These are phyloP conservation scores for Linnaemya vulpina DNA, from an alignment of 2,888 invertebrate species.

Conservation along the genomic window DNA sequence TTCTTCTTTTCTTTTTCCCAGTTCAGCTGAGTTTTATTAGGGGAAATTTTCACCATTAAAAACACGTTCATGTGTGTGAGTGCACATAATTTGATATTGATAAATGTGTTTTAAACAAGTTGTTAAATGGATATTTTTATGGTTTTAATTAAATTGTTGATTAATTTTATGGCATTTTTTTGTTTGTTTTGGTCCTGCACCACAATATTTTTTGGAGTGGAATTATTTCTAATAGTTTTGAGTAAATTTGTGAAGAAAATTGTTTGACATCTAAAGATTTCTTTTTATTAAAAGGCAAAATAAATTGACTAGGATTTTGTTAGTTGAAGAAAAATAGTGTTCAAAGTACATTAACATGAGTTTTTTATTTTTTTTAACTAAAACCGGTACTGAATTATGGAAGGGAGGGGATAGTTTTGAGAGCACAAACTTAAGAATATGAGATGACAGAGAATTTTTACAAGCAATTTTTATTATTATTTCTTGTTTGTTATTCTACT, in stretches of 20 bases:
- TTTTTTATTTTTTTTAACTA: no score
- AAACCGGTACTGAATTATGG: no score
- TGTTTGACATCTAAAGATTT: not conserved
- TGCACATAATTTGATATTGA: conserved; percentile 62
- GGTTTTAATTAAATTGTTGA: conserved; percentile 72
- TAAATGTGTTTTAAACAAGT: conserved; percentile 67
- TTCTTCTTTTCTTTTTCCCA: not conserved
- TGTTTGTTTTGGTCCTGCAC: not conserved
- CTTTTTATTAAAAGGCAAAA: not conserved
- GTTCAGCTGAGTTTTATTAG: conserved; percentile 18
- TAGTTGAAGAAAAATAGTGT: not conserved
- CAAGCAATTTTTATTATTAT: no score
- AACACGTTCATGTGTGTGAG: conserved; percentile 25
- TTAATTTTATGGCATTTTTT: conserved; percentile 62
- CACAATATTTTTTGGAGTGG: not conserved
- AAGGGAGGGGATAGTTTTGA: no score
- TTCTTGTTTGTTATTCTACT: no score
- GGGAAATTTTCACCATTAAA: conserved; percentile 47
- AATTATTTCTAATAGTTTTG: conserved; percentile 24
- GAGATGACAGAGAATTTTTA: no score
- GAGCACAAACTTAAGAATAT: no score
- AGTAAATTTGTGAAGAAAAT: not conserved
- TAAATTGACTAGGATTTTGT: not conserved
- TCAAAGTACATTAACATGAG: not conserved
- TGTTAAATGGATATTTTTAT: conserved; percentile 68